Conservation (phyloP, 2,113 vertebrate genomes). For the Syrmaticus mikado region DNA sequence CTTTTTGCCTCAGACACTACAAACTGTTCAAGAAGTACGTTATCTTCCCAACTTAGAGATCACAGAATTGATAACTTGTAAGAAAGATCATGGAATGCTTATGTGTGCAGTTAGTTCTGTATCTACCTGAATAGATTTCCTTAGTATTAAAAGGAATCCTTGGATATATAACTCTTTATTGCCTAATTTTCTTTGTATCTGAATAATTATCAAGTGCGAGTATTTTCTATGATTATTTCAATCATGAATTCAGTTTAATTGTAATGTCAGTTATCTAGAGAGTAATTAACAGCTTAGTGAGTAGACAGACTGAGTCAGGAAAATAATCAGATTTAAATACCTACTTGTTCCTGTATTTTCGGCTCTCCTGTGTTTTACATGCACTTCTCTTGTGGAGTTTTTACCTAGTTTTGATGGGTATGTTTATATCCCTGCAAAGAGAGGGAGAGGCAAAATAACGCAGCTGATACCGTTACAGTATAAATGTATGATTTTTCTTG, state of each 20-base stretch:
- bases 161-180: neutral
- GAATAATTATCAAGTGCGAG: conserved; percentile 1
- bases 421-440: neutral
- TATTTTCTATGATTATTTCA: conserved; percentile 21
- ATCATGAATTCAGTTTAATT: conserved; percentile 37
- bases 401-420: too few relatives aligned
- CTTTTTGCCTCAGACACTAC: neutral
- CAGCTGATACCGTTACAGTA: neutral
- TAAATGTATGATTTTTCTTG: neutral
- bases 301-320: neutral
- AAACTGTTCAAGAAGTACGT: neutral
- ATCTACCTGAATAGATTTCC: neutral
- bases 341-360: neutral
- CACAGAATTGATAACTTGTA: neutral
- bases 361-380: neutral
- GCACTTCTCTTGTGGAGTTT: neutral
- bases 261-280: conserved; percentile 29
- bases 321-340: neutral
- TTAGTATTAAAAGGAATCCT: conserved; percentile 28
- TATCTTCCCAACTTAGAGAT: neutral
- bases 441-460: neutral
- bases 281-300: conserved; percentile 16
- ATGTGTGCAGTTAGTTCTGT: neutral
- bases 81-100: neutral
- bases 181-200: neutral